Percentiles rank a stretch among this genome's conserved stretches.
These are phyloP conservation scores for Petrophora chlorosata DNA, from an alignment of 2,888 invertebrate species.

Conservation along the genomic window DNA sequence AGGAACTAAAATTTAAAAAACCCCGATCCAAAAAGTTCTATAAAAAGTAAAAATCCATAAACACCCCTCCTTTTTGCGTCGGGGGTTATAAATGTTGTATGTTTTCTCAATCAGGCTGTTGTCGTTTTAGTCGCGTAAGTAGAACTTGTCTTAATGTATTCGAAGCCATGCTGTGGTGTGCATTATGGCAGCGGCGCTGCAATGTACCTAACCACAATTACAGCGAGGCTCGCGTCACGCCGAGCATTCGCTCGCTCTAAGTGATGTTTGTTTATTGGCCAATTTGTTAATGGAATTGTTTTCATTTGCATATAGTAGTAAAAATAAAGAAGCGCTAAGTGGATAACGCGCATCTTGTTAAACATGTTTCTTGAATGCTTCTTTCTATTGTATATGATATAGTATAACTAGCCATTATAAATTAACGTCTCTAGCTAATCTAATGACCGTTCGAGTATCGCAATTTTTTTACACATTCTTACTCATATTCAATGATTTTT, in stretches of 20 bases:
- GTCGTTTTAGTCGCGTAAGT: slow-evolving; percentile 34
- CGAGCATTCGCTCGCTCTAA: slow-evolving; percentile 20
- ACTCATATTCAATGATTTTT: too few relatives aligned
- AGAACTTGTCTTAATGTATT: not conserved
- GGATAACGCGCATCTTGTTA: not conserved
- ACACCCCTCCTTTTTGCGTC: too few relatives aligned
- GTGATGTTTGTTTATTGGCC: slow-evolving; percentile 24
- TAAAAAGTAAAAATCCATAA: too few relatives aligned
- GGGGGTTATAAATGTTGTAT: too few relatives aligned
- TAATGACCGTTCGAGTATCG: too few relatives aligned
- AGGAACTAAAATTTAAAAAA: too few relatives aligned
- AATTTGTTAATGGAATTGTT: slow-evolving; percentile 24
- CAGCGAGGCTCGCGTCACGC: slow-evolving; percentile 58
- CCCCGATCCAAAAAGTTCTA: too few relatives aligned
- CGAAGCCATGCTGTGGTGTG: slow-evolving; percentile 24
- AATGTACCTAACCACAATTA: slow-evolving; percentile 45
- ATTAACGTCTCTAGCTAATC: too few relatives aligned
- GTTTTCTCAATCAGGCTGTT: not conserved
- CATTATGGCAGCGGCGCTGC: slow-evolving; percentile 45
- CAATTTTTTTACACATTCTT: too few relatives aligned
- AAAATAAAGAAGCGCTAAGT: slow-evolving; percentile 10
- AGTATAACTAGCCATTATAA: too few relatives aligned
- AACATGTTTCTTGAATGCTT: not conserved
- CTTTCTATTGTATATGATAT: too few relatives aligned
- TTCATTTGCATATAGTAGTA: slow-evolving; percentile 9